phyloP scores from a whole-genome alignment of 2,113 vertebrate genomes.

The Verasper variegatus region DNA sequence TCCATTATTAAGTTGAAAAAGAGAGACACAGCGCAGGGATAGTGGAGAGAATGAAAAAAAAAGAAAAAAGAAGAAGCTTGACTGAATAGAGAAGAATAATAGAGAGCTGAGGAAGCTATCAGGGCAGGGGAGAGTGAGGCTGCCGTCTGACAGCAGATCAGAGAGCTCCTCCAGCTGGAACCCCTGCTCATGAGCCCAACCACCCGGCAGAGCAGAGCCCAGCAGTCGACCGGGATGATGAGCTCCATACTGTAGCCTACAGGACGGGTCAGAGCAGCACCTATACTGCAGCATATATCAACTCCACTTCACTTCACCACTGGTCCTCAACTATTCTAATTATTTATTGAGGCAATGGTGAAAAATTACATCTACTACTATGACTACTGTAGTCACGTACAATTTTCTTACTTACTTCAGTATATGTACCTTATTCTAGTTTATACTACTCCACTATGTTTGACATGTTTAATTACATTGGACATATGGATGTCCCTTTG shows the following conservation, averaged over 20 bases:
- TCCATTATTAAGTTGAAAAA: conserved; percentile 82
- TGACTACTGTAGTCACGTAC: no score
- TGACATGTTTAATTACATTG: no score
- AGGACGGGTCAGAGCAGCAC: conserved; percentile 44
- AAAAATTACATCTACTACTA: no score
- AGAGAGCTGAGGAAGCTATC: conserved; percentile 75
- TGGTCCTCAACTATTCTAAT: background rate
- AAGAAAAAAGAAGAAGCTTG: conserved; percentile 54
- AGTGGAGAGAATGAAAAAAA: conserved; percentile 1
- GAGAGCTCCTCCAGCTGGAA: conserved; percentile 75
- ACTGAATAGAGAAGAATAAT: conserved; percentile 70
- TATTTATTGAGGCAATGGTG: no score
- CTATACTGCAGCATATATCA: conserved; percentile 24
- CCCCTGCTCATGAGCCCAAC: conserved; percentile 50
- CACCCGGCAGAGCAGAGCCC: conserved; percentile 50
- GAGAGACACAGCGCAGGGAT: conserved; percentile 65
- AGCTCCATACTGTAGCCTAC: conserved; percentile 48
- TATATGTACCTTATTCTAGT: no score
- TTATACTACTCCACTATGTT: no score
- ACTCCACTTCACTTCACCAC: background rate
- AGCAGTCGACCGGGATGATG: conserved; percentile 54
- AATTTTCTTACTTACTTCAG: background rate
- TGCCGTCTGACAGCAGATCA: conserved; percentile 80
- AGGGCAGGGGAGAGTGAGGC: conserved; percentile 66
- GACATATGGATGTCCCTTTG: no score